Percentiles rank a stretch among this genome's conserved stretches.
Evolutionary conservation across 2,797 vertebrate genomes (phyloP).

Genomic region (Vireo griseus): DNA sequence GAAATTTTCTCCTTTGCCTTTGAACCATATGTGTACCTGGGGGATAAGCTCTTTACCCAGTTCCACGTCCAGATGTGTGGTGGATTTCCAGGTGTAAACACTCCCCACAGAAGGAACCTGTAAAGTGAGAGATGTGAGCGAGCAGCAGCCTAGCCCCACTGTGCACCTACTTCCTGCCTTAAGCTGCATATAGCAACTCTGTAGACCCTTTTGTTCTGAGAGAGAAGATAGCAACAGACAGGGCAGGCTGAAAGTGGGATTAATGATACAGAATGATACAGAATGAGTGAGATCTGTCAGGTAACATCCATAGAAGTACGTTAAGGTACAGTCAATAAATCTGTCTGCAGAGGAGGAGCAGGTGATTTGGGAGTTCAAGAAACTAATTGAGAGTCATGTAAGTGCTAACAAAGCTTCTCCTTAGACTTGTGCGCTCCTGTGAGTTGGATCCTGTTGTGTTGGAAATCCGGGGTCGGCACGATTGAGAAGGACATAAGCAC

Average conservation of each 20-base stretch:
- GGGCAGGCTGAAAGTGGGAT: not conserved
- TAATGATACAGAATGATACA: not conserved
- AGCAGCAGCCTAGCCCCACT: not conserved
- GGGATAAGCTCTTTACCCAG: not conserved
- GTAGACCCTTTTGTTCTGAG: not conserved
- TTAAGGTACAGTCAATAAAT: not conserved
- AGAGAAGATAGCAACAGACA: not conserved
- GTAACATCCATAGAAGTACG: not conserved
- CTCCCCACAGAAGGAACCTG: not conserved
- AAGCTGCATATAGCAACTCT: not conserved
- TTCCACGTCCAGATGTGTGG: accelerated
- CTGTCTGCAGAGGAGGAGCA: not conserved
- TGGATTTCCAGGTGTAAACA: not conserved
- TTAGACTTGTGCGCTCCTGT: accelerated
- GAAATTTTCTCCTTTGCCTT: not conserved
- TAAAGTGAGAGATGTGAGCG: not conserved
- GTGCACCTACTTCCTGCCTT: accelerated
- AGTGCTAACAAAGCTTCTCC: not conserved
- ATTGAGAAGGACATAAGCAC: not conserved
- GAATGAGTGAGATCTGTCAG: not conserved
- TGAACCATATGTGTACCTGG: accelerated
- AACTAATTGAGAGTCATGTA: not conserved
- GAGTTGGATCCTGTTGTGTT: not conserved
- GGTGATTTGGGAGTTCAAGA: not conserved
- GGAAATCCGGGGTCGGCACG: not conserved